Base-by-base conservation (phyloP, 2,888 invertebrate genomes). In the Sminthurinus aureus region DNA sequence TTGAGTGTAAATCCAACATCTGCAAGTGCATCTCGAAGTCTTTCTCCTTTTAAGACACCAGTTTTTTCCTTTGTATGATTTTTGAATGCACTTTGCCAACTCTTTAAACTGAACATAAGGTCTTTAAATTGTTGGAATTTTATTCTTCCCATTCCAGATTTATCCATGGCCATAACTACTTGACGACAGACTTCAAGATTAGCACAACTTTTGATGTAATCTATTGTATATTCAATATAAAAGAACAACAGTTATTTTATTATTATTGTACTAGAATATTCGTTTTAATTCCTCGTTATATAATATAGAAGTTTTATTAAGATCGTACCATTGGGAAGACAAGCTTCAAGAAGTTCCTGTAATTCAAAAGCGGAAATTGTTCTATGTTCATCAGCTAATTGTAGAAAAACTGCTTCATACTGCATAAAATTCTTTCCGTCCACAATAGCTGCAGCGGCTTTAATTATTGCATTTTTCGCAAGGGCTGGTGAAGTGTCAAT, bases 201-300 rank as follows among this genome's bases (percentile, higher is more conserved):
- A 0, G 97, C 96, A 90, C 97, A 97, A 89, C 97, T 97, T 90
- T 97, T 97, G 87, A 97, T 96, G 89, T 97, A 97, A 91, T 97
- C 97, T 93, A 89, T 18, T 91, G 90, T 66, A 84, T 15, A 79
- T n/a, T 50, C 22, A 73, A 2, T 51, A 69, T 18, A 79, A 83
- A 64, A 66, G 73, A 67, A 86, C 20, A 52, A 15, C 52, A 22
- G 66, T 8, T 18, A 75, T 79, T 52, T n/a, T 38, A 4, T 38
- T 38, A 1, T 38, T 38, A 38, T 38, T 38, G 38, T 38, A 38
- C 6, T 38, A 38, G 38, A 38, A 38, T 38, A 38, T n/a, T n/a
- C 38, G 38, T n/a, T n/a, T n/a, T n/a, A n/a, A n/a, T n/a, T n/a
- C n/a, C n/a, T n/a, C n/a, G n/a, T n/a, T n/a, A n/a, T n/a, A n/a